phyloP scores from a whole-genome alignment of 2,113 vertebrate genomes.

The Strigops habroptila region DNA sequence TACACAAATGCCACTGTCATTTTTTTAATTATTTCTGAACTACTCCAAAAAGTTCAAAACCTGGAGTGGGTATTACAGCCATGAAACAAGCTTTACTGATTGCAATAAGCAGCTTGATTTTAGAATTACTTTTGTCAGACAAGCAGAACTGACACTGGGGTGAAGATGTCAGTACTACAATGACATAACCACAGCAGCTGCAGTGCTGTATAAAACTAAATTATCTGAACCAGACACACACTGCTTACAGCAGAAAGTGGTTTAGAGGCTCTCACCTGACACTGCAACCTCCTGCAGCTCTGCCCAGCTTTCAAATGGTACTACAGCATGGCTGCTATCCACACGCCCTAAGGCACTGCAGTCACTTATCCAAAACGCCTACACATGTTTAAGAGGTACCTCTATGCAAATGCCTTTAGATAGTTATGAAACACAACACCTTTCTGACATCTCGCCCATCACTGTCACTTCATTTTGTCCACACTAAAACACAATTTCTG shows the following conservation, averaged over 20 bases:
- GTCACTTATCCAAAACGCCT: background rate
- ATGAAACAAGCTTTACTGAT: background rate
- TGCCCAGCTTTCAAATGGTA: background rate
- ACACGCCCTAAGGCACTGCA: background rate
- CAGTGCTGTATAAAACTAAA: background rate
- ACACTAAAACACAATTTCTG: background rate
- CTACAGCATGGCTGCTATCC: background rate
- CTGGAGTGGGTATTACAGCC: background rate
- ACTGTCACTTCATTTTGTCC: background rate
- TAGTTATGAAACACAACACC: background rate
- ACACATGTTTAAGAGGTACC: background rate
- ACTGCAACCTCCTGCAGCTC: background rate
- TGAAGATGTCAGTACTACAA: background rate
- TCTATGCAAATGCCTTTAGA: background rate
- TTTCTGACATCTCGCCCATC: background rate
- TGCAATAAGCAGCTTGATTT: background rate
- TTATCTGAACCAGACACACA: background rate
- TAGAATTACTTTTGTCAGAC: background rate
- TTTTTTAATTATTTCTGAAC: background rate
- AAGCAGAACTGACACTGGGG: background rate
- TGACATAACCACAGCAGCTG: background rate
- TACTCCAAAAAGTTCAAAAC: background rate
- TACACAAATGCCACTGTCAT: background rate
- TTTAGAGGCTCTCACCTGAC: slow-evolving; percentile 8
- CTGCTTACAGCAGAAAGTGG: background rate